Percentiles rank a stretch among this genome's conserved stretches.
phyloP scores from a whole-genome alignment of 2,797 vertebrate genomes.

The Aulostomus chinensis region DNA sequence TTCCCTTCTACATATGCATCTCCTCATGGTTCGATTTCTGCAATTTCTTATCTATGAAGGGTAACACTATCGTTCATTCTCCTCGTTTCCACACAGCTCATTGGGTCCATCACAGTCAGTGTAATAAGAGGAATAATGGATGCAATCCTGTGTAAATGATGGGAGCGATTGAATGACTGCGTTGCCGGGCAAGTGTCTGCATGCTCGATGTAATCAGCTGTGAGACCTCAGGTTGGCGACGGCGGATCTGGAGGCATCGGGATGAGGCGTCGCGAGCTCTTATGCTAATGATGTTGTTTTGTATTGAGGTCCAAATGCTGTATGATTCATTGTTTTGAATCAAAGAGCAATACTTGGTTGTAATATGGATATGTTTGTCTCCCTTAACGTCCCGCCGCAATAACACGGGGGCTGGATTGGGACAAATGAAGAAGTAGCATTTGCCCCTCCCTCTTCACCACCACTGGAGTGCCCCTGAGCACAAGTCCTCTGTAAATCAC shows the following conservation, averaged over 20 bases:
- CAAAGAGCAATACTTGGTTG: no score
- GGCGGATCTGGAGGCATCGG: slow-evolving; percentile 11
- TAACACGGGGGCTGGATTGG: no score
- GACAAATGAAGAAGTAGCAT: no score
- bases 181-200: slow-evolving; percentile 28
- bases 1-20: no score
- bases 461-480: no score
- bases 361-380: neutral
- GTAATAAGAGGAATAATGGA: slow-evolving; percentile 45
- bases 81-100: slow-evolving; percentile 13
- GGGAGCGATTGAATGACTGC: slow-evolving; percentile 38
- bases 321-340: slow-evolving; percentile 22
- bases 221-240: slow-evolving; percentile 20
- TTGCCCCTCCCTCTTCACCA: no score
- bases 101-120: neutral
- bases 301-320: slow-evolving; percentile 35
- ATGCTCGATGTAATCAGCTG: slow-evolving; percentile 42
- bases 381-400: no score
- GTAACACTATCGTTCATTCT: slow-evolving; percentile 5
- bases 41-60: no score
- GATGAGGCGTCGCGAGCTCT: slow-evolving; percentile 15
- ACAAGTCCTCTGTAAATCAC: no score
- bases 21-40: no score
- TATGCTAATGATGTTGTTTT: slow-evolving; percentile 39
- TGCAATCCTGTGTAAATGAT: slow-evolving; percentile 44